These are phyloP conservation scores for Arctopsyche grandis DNA, from an alignment of 1,140 invertebrate species.

Conservation along the genomic window DNA sequence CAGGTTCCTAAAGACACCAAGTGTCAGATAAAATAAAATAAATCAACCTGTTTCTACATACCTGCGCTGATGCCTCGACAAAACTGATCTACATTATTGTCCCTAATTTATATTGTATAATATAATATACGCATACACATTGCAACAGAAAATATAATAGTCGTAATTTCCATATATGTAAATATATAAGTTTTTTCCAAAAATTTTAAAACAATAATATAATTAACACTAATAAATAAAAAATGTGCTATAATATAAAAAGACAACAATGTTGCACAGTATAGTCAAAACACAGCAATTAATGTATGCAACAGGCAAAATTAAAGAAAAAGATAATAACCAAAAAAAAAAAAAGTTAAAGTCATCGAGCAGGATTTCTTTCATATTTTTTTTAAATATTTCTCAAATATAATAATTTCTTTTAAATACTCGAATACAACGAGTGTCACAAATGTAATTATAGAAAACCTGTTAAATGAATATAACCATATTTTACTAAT, in stretches of 20 bases:
- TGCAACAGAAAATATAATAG: not conserved
- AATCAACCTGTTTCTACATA: conserved; percentile 36
- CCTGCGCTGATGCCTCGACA: conserved; percentile 47
- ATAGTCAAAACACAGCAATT: conserved; percentile 52
- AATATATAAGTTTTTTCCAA: not conserved
- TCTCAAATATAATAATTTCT: not conserved
- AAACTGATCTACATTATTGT: conserved; percentile 53
- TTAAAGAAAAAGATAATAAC: conserved; percentile 41
- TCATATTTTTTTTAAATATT: not conserved
- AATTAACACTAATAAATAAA: conserved; percentile 38
- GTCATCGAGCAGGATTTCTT: not conserved
- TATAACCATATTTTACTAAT: conserved; percentile 42
- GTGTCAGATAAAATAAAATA: conserved; percentile 46
- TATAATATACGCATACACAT: conserved; percentile 14
- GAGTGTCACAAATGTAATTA: too few species aligned
- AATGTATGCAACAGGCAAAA: conserved; percentile 53
- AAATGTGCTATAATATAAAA: conserved; percentile 53
- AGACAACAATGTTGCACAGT: conserved; percentile 55
- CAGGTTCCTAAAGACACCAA: conserved; percentile 51
- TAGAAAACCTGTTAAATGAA: not conserved
- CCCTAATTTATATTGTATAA: conserved; percentile 33
- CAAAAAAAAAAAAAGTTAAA: conserved; percentile 33
- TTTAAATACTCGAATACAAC: too few species aligned
- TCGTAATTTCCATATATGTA: not conserved
- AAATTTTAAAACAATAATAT: not conserved